Conservation (phyloP, 2,888 invertebrate genomes). For the Standfussiana lucernea region DNA sequence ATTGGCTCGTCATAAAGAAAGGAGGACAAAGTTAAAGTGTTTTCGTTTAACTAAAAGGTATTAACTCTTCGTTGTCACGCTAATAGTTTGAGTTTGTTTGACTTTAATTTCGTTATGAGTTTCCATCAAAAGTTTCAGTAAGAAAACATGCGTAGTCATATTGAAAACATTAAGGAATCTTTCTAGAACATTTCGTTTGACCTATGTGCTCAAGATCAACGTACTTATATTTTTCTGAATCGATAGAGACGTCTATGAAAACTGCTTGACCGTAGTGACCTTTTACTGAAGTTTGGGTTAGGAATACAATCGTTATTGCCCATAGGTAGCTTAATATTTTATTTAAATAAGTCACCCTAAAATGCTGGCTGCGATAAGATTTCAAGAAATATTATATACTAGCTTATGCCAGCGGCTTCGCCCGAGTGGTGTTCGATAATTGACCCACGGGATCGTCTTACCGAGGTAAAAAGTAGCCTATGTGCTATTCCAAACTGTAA, state of each 20-base stretch:
- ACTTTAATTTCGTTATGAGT: slow-evolving; percentile 62
- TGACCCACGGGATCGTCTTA: no score
- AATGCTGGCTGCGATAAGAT: not conserved
- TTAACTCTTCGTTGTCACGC: slow-evolving; percentile 75
- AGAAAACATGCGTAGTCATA: slow-evolving; percentile 9
- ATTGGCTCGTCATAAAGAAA: slow-evolving; percentile 67
- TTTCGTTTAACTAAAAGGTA: slow-evolving; percentile 70
- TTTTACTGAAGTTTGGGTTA: slow-evolving; percentile 7
- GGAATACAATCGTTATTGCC: slow-evolving; percentile 2
- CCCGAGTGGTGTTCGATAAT: no score
- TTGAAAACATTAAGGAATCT: not conserved
- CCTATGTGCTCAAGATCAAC: slow-evolving; percentile 4
- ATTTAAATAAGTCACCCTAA: not conserved
- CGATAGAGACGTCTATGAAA: slow-evolving; percentile 28
- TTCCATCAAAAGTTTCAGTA: slow-evolving; percentile 47
- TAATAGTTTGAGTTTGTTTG: slow-evolving; percentile 52
- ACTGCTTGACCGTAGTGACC: slow-evolving; percentile 22
- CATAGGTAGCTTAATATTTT: not conserved
- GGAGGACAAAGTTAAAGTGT: slow-evolving; percentile 71
- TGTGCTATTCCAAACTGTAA: no score
- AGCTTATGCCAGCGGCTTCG: no score
- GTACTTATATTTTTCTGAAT: slow-evolving; percentile 19
- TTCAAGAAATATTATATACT: no score
- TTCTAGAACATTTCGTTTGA: slow-evolving; percentile 6
- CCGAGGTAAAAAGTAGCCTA: no score